Base-by-base conservation (phyloP, 1,140 invertebrate genomes). In the Cyclina sinensis region DNA sequence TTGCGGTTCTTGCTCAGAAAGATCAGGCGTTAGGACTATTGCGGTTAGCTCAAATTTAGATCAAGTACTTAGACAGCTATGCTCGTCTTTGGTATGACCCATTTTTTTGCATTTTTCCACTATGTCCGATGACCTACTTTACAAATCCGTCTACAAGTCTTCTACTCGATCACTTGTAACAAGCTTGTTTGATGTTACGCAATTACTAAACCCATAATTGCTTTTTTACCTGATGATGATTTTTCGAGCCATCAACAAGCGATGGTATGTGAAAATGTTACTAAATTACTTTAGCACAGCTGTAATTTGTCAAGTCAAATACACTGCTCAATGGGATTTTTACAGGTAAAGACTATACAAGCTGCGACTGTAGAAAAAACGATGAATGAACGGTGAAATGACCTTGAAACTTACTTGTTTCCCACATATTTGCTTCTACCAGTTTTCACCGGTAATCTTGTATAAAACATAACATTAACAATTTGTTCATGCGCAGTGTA, bases 231-330 rank as follows among this genome's bases (percentile, higher is more conserved):
- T 35, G 59, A 65, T 35, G 11, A 65, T 65, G 24, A 65, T 65
- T 65, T 65, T 65, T 27, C 59, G 30, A 65, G 30, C 59, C 59
- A 65, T 65, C 59, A 30, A 65, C 59, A 7, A 14, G 24, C 11
- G 59, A 65, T 65, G 30, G 59, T 30, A 65, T 65, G 59, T 65
- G 59, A 65, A 30, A 27, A 4, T 7, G 24, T 9, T 35, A 30
- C 24, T 65, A 65, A 65, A 65, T 35, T 18, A 65, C 59, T 65
- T 65, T 30, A 65, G 30, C 59, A 65, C 24, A 65, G n/a, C 59
- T 30, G 59, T 65, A 65, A 35, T 65, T 65, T 65, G 59, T 65
- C 59, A 65, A 65, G 59, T 35, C n/a, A 30, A 65, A 65, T 65
- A 35, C 30, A 65, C 16, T 5, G n/a, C 59, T 65, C 59, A 65